Conservation (phyloP, 2,113 vertebrate species). For the Neofelis nebulosa region DNA sequence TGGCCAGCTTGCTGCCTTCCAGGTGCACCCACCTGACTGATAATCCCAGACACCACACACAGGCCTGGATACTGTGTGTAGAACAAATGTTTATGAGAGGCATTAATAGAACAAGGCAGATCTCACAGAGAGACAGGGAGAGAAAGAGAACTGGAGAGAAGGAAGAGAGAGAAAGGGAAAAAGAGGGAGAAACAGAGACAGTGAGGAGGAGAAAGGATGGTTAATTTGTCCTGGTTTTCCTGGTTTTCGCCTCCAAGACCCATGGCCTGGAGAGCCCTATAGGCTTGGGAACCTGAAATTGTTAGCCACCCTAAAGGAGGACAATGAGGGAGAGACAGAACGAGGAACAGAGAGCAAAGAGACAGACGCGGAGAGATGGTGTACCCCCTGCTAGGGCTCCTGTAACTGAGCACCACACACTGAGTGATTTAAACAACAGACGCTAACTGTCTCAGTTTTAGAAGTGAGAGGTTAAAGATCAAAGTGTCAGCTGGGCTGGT, state of each 20-base stretch:
- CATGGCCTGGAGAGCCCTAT: rapidly evolving
- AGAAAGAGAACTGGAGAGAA: background rate
- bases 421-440: background rate
- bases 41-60: too few species aligned
- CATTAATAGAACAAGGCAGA: background rate
- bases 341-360: background rate
- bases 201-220: background rate
- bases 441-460: rapidly evolving
- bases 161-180: background rate
- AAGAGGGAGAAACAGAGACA: background rate
- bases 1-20: background rate
- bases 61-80: background rate
- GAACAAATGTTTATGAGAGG: background rate
- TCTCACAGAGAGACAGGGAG: background rate
- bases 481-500: background rate
- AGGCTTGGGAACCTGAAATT: background rate
- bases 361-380: background rate
- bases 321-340: background rate
- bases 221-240: rapidly evolving
- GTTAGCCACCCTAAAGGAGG: background rate
- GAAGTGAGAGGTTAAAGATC: too few species aligned
- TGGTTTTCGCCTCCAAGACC: background rate
- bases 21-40: background rate
- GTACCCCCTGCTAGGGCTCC: background rate
- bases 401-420: too few species aligned